Percentiles rank a stretch among this genome's conserved stretches.
phyloP scores from a whole-genome alignment of 2,888 invertebrate species.

The Cordylochernes scorpioides region DNA sequence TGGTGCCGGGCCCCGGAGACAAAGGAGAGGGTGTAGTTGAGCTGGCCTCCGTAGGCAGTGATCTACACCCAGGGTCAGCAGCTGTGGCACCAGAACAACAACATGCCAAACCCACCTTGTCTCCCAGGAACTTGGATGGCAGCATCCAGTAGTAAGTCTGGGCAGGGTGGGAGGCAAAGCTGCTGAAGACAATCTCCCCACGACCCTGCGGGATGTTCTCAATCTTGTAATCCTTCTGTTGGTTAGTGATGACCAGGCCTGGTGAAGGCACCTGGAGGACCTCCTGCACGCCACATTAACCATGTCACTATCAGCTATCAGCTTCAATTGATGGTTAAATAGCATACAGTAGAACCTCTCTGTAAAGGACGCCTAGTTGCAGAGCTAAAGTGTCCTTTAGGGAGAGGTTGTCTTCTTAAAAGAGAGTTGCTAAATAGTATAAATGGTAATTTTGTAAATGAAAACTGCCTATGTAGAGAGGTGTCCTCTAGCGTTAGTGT shows the following conservation, averaged over 20 bases:
- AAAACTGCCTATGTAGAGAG: no score
- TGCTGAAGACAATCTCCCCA: slow-evolving; percentile 35
- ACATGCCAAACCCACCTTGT: slow-evolving; percentile 32
- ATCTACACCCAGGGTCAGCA: slow-evolving; percentile 17
- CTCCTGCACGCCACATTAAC: no score
- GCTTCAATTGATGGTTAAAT: no score
- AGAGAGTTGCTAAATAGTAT: no score
- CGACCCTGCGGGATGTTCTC: slow-evolving; percentile 18
- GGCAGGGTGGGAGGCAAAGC: slow-evolving; percentile 23
- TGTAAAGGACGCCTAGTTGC: no score
- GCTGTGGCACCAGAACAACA: slow-evolving; percentile 1
- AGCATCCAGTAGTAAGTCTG: slow-evolving; percentile 43
- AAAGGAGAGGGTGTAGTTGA: slow-evolving; percentile 51
- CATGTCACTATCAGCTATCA: no score
- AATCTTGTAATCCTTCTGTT: slow-evolving; percentile 19
- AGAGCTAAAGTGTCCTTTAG: no score
- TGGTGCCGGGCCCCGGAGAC: slow-evolving; percentile 44
- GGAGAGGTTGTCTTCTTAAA: no score
- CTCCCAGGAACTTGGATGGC: slow-evolving; percentile 48
- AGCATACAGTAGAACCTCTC: no score
- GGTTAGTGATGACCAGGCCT: slow-evolving; percentile 18
- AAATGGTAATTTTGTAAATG: no score
- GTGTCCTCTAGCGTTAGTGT: no score
- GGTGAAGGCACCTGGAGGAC: no score
- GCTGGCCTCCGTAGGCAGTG: slow-evolving; percentile 63